These are phyloP conservation scores for Macrobrachium rosenbergii DNA, from an alignment of 1,140 invertebrate genomes.

Conservation along the genomic window DNA sequence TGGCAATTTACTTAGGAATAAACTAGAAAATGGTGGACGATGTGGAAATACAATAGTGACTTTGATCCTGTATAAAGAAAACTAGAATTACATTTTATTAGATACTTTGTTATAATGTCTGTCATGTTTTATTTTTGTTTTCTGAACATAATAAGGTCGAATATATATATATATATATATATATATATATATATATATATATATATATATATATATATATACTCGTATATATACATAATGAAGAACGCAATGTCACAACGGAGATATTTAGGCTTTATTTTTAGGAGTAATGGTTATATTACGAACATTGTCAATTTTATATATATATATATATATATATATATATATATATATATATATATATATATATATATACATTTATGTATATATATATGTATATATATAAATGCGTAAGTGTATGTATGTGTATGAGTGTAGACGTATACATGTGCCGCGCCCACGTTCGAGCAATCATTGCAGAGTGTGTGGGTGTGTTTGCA, in stretches of 20 bases:
- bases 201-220: slow-evolving; percentile 26
- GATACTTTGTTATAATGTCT: slow-evolving; percentile 3
- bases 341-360: background rate
- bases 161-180: slow-evolving; percentile 20
- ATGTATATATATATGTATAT: too few species aligned
- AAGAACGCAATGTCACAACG: too few species aligned
- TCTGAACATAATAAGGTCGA: background rate
- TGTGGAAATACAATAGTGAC: too few species aligned
- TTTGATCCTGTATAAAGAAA: background rate
- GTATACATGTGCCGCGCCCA: background rate
- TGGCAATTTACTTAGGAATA: too few species aligned
- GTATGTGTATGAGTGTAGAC: slow-evolving; percentile 15
- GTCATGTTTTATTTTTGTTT: background rate
- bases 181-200: background rate
- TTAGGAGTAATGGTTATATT: too few species aligned
- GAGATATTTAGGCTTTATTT: too few species aligned
- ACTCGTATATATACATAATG: slow-evolving; percentile 9
- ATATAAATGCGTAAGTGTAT: background rate
- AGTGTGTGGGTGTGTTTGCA: too few species aligned
- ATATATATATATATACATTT: too few species aligned
- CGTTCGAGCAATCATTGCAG: background rate
- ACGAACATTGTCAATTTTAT: too few species aligned
- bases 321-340: too few species aligned
- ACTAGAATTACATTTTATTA: background rate
- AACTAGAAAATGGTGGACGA: too few species aligned